Conservation (phyloP, 2,797 vertebrate genomes). For the Rousettus madagascariensis region DNA sequence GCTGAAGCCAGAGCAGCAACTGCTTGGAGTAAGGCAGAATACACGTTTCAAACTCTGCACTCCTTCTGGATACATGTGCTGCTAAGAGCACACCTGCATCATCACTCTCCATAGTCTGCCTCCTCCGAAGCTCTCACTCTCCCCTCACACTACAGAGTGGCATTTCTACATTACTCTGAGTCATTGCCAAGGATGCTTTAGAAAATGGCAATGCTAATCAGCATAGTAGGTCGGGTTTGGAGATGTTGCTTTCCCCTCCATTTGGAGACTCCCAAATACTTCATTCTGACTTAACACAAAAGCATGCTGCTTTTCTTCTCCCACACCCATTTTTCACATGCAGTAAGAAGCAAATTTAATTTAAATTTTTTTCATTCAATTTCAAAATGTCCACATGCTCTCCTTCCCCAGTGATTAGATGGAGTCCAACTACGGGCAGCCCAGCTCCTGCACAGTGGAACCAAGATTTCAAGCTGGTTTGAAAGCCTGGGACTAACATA, state of each 20-base stretch:
- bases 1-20: background rate
- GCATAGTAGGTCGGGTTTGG: background rate
- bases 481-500: background rate
- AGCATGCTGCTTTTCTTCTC: background rate
- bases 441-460: background rate
- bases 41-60: background rate
- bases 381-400: conserved; percentile 24
- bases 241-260: background rate
- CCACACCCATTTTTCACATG: background rate
- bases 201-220: background rate
- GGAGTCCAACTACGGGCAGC: background rate
- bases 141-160: background rate
- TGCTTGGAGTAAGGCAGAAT: background rate
- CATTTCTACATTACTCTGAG: background rate
- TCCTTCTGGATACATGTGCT: background rate
- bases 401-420: conserved; percentile 4
- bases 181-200: background rate
- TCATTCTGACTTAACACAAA: background rate
- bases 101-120: accelerated
- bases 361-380: background rate
- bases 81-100: background rate
- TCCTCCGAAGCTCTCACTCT: background rate
- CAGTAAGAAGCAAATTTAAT: background rate
- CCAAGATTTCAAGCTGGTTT: conserved; percentile 8
- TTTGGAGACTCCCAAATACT: background rate